phyloP scores from a whole-genome alignment of 2,113 vertebrate species.

The Gnathonemus echidnorhynchus region DNA sequence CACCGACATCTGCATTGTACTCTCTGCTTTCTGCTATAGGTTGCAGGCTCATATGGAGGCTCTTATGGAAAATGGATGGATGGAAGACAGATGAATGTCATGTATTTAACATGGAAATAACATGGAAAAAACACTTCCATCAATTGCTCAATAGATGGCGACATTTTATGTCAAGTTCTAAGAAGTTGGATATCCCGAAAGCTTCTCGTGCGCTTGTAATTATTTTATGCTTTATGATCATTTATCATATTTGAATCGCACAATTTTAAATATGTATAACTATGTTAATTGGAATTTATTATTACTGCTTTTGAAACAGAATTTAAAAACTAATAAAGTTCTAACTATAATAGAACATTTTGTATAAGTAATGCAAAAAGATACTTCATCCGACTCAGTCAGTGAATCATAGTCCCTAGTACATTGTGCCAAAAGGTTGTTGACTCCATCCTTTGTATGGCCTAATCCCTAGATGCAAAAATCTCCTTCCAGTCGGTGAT shows the following conservation, averaged over 20 bases:
- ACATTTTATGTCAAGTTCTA: background rate
- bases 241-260: background rate
- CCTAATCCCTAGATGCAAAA: background rate
- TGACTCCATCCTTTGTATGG: background rate
- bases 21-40: background rate
- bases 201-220: background rate
- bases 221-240: background rate
- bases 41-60: background rate
- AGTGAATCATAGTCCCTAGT: background rate
- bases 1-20: background rate
- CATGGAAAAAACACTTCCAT: background rate
- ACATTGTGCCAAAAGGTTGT: background rate
- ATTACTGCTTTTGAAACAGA: background rate
- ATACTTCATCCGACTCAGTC: background rate
- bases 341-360: background rate
- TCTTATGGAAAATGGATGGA: background rate
- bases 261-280: background rate
- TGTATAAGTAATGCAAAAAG: background rate
- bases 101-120: background rate
- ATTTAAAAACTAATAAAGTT: background rate
- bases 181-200: background rate
- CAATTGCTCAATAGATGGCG: constrained; percentile 34
- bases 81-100: background rate
- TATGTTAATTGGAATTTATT: background rate
- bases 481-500: background rate